Conservation (phyloP, 2,113 vertebrate species). For the Verasper variegatus region DNA sequence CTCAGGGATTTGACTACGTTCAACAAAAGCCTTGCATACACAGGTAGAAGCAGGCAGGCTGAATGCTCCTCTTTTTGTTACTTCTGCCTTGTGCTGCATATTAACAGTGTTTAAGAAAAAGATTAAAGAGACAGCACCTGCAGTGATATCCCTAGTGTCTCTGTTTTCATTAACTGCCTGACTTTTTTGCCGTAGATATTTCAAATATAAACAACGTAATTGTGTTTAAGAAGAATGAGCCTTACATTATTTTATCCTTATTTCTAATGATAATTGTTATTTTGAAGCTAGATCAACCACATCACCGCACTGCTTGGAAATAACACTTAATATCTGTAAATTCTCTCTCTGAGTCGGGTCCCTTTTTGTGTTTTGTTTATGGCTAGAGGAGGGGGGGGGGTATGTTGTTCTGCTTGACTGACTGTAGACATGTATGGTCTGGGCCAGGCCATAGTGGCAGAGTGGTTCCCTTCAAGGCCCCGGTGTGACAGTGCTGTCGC, state of each 20-base stretch:
- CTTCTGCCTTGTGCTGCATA: background rate
- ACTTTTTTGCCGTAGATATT: background rate
- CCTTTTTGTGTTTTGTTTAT: constrained; percentile 19
- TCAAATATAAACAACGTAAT: background rate
- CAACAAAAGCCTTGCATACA: constrained; percentile 15
- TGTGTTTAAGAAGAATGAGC: background rate
- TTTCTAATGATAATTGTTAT: background rate
- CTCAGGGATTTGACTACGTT: constrained; percentile 51
- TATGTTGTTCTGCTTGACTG: constrained; percentile 72
- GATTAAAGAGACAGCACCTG: too few species aligned
- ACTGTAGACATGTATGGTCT: constrained; percentile 65
- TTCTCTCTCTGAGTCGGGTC: background rate
- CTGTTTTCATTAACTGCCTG: too few species aligned
- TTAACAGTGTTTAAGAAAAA: background rate
- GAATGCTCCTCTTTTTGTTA: background rate
- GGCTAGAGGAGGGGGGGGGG: constrained; percentile 26
- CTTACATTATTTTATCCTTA: background rate
- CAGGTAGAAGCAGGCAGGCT: background rate
- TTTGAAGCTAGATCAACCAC: background rate
- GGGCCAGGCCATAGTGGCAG: constrained; percentile 53
- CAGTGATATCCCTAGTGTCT: too few species aligned
- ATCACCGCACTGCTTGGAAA: background rate
- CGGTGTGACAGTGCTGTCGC: constrained; percentile 68
- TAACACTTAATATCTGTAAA: background rate
- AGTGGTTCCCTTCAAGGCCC: constrained; percentile 62